Base-by-base conservation (phyloP, 1,140 invertebrate species). In the Acyrthosiphon pisum region DNA sequence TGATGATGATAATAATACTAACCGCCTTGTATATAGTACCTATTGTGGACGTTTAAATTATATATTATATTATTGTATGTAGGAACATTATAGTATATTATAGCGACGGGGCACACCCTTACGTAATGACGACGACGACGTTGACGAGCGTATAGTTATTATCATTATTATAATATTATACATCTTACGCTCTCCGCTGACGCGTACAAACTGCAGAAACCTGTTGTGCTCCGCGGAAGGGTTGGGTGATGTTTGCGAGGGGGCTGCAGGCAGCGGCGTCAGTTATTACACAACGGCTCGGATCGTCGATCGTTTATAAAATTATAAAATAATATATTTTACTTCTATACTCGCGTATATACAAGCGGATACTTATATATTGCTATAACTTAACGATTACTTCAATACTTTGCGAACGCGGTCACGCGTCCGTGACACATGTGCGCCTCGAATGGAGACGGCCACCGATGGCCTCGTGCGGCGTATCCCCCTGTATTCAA, bases 351-450 rank as follows among this genome's bases (percentile, higher is more conserved):
- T 50, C 48, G 18, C 48, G 3, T 18, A 20, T 18, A 50, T 18
- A n/a, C 14, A n/a, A n/a, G n/a, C 60, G 30, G 14, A 76, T 76
- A 35, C 14, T 22, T 53, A 76, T 76, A 76, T 76, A 35, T 76
- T 18, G n/a, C 60, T 76, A 50, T 50, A 76, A 76, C 23, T 4
- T 35, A 76, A 76, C 60, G 30, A 76, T 76, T 76, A 68, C 60
- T n/a, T n/a, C n/a, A 37, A 48, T 48, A 48, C 23, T 89, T 89
- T 89, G 6, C 46, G 18, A n/a, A 20, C 86, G 86, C 87, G 87
- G 87, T 53, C 87, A 89, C 48, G 87, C 88, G 88, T 90, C 88
- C 88, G 8, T 90, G 50, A 90, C 88, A 90, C 50, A 37, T 53
- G 87, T 88, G 23, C n/a, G 23, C n/a, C 6, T n/a, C 44, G 11